These are phyloP conservation scores for Phortica magna DNA, from an alignment of 2,888 invertebrate genomes.

Conservation along the genomic window DNA sequence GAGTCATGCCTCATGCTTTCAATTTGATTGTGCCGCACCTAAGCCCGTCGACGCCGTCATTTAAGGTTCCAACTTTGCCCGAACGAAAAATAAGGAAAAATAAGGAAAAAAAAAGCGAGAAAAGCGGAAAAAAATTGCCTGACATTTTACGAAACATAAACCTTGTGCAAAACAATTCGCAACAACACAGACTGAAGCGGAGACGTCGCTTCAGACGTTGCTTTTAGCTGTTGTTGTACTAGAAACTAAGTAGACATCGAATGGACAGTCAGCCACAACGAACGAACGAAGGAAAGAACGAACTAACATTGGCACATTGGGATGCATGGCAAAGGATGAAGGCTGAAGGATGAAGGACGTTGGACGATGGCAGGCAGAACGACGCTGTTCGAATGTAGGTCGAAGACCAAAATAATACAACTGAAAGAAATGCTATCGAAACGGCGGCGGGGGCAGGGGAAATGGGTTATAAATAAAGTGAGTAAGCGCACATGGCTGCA, in stretches of 20 bases:
- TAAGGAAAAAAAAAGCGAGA: background rate
- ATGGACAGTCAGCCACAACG: conserved; percentile 20
- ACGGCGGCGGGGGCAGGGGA: background rate
- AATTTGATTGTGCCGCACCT: conserved; percentile 3
- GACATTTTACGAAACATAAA: conserved; percentile 33
- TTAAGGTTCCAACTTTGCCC: background rate
- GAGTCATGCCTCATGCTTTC: background rate
- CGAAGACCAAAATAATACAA: conserved; percentile 16
- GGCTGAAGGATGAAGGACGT: background rate
- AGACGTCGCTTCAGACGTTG: background rate
- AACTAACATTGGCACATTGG: no score
- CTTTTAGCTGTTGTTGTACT: conserved; percentile 12
- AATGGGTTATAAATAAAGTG: conserved; percentile 66
- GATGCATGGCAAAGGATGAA: background rate
- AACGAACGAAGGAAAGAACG: background rate
- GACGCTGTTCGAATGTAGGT: background rate
- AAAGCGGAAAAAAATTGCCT: conserved; percentile 18
- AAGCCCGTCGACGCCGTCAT: background rate
- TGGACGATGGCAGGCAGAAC: no score
- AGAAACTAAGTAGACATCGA: conserved; percentile 28
- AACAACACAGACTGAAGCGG: conserved; percentile 4
- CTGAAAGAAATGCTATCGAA: conserved; percentile 21
- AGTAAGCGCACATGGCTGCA: conserved; percentile 70
- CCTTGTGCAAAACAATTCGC: conserved; percentile 23
- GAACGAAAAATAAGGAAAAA: background rate